These are phyloP conservation scores for Meteorus sp. DNA, from an alignment of 1,140 invertebrate species.

Conservation along the genomic window DNA sequence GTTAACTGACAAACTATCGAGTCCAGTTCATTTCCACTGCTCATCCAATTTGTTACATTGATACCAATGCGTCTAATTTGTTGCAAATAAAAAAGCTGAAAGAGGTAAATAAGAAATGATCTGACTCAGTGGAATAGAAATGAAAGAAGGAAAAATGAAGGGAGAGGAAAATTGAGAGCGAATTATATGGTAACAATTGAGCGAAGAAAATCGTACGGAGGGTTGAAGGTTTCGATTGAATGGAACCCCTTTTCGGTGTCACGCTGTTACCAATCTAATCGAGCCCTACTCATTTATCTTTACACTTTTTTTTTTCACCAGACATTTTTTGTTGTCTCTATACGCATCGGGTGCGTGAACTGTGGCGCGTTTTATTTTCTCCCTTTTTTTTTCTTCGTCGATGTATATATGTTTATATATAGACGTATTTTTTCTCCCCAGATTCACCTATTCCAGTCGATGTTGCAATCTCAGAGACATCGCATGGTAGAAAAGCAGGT, in stretches of 20 bases:
- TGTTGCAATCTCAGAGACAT: slow-evolving; percentile 46
- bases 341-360: slow-evolving; percentile 1
- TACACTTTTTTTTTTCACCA: not conserved
- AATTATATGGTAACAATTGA: not conserved
- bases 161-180: not conserved
- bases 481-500: slow-evolving; percentile 43
- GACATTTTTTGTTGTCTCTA: not conserved
- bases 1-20: not conserved
- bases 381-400: too few species aligned
- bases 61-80: too few species aligned
- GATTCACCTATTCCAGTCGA: slow-evolving; percentile 15
- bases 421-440: too few species aligned
- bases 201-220: too few species aligned
- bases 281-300: slow-evolving; percentile 7
- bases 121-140: slow-evolving; percentile 8
- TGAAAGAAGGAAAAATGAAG: slow-evolving; percentile 13
- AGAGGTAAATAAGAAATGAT: not conserved
- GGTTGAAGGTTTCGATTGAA: slow-evolving; percentile 4
- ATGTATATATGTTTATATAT: too few species aligned
- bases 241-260: slow-evolving; percentile 8
- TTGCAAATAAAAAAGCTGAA: not conserved
- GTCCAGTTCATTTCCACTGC: not conserved
- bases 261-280: slow-evolving; percentile 36
- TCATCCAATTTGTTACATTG: too few species aligned
- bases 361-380: not conserved